phyloP scores from a whole-genome alignment of 2,797 vertebrate genomes.

The Anniella stebbinsi region DNA sequence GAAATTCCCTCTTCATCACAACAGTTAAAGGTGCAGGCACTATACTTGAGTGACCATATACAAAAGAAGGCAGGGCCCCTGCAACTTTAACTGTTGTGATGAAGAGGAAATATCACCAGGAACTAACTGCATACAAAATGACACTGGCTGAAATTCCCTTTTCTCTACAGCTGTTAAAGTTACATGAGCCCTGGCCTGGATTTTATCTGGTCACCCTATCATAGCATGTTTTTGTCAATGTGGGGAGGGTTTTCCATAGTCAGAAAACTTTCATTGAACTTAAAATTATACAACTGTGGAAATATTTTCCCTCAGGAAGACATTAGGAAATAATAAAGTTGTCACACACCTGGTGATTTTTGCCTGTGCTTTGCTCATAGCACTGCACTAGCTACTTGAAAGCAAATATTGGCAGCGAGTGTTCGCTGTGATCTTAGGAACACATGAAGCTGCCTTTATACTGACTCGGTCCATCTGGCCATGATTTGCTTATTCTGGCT shows the following conservation, averaged over 20 bases:
- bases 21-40: too few relatives aligned
- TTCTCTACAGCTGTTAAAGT: too few relatives aligned
- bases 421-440: conserved; percentile 38
- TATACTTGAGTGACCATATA: too few relatives aligned
- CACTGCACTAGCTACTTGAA: background rate
- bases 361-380: background rate
- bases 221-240: background rate
- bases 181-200: too few relatives aligned
- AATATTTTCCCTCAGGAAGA: background rate
- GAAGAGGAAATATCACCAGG: too few relatives aligned
- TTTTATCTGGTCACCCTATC: too few relatives aligned
- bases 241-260: background rate
- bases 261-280: background rate
- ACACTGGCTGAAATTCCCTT: too few relatives aligned
- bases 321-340: conserved; percentile 1
- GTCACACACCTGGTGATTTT: background rate
- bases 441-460: background rate
- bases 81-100: too few relatives aligned
- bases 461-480: background rate
- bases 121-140: too few relatives aligned
- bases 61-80: too few relatives aligned
- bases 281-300: background rate
- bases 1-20: too few relatives aligned
- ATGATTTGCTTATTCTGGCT: background rate
- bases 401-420: conserved; percentile 3